These are phyloP conservation scores for Encarsia formosa DNA, from an alignment of 2,888 invertebrate genomes.

Conservation along the genomic window DNA sequence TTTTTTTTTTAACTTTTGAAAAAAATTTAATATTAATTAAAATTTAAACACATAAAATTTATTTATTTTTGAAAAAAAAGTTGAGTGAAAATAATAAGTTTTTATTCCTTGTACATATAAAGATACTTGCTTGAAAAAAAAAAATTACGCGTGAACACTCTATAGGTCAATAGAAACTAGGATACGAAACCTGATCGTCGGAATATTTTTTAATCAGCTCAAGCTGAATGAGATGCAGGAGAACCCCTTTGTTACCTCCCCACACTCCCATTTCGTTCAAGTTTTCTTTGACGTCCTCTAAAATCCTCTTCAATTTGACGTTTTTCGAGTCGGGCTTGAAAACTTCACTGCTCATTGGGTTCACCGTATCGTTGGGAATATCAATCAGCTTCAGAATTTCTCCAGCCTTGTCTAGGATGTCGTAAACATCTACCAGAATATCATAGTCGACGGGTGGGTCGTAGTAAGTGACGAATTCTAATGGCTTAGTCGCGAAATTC, in stretches of 20 bases:
- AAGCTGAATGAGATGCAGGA: constrained; percentile 60
- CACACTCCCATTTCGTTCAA: constrained; percentile 57
- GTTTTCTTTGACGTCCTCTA: constrained; percentile 54
- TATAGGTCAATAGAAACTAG: too few species aligned
- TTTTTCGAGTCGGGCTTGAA: constrained; percentile 36
- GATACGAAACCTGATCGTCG: constrained; percentile 36
- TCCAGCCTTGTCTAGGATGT: constrained; percentile 19
- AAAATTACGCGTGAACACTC: too few species aligned
- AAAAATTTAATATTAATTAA: too few species aligned
- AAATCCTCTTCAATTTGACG: constrained; percentile 50
- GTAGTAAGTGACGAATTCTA: constrained; percentile 45
- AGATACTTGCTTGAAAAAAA: too few species aligned
- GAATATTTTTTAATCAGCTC: constrained; percentile 59
- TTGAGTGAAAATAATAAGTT: too few species aligned
- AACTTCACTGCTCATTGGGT: constrained; percentile 36
- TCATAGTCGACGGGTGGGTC: constrained; percentile 13
- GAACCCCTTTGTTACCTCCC: constrained; percentile 59
- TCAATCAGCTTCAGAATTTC: constrained; percentile 19
- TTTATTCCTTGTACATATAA: too few species aligned
- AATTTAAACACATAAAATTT: too few species aligned
- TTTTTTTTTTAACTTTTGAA: too few species aligned
- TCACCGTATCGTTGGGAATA: neutral
- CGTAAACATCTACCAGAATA: constrained; percentile 14
- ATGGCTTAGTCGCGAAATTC: constrained; percentile 54
- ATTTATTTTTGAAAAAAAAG: too few species aligned